Conservation (phyloP, 1,140 invertebrate species). For the Aleiodes sp. region DNA sequence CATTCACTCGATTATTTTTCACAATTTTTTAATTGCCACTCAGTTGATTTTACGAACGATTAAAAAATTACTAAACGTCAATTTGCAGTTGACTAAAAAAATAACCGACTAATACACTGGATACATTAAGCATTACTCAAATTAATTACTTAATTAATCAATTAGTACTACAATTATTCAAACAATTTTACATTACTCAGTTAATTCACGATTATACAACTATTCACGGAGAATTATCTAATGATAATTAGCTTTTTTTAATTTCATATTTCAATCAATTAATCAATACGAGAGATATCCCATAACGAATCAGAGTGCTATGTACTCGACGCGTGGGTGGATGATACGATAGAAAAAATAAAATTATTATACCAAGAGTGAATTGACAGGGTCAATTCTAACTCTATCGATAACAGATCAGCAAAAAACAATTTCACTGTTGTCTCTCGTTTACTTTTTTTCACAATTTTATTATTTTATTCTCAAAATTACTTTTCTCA, state of each 20-base stretch:
- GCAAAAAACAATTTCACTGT: slow-evolving; percentile 42
- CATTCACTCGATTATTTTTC: no score
- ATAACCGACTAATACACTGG: no score
- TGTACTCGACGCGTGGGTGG: not conserved
- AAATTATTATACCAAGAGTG: slow-evolving; percentile 49
- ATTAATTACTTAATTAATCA: not conserved
- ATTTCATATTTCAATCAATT: slow-evolving; percentile 13
- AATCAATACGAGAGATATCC: slow-evolving; percentile 30
- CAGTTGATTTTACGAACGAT: no score
- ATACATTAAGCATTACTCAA: no score
- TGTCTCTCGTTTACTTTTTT: not conserved
- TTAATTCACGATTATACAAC: not conserved
- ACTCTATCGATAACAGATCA: slow-evolving; percentile 48
- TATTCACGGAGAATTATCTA: not conserved
- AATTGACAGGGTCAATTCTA: not conserved
- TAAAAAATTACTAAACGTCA: no score
- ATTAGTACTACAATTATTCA: not conserved
- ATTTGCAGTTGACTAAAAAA: no score
- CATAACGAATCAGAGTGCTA: slow-evolving; percentile 13
- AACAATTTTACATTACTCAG: not conserved
- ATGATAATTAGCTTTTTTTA: not conserved
- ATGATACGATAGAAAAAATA: slow-evolving; percentile 49
- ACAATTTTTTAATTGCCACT: no score
- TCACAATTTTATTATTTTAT: slow-evolving; percentile 11
- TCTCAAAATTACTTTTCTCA: not conserved